These are phyloP conservation scores for Azemiops feae DNA, from an alignment of 2,113 vertebrate genomes.

Conservation along the genomic window DNA sequence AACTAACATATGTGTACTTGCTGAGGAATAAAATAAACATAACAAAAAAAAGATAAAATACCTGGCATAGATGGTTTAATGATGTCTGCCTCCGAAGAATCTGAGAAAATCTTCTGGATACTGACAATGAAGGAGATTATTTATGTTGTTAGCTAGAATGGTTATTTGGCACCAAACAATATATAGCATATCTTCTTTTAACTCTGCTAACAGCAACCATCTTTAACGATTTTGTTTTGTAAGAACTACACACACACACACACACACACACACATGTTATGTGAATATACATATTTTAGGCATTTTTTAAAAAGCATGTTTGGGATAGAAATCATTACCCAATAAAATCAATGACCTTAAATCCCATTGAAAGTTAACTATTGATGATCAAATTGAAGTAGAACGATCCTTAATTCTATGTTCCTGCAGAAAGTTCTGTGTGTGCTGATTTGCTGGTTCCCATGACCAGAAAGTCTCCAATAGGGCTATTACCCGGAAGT, in stretches of 20 bases:
- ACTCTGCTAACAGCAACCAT: not conserved
- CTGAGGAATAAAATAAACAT: slow-evolving; percentile 11
- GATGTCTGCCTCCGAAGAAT: slow-evolving; percentile 96
- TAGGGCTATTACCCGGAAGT: not conserved
- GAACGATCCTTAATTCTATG: not conserved
- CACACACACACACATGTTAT: not conserved
- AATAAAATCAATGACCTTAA: not conserved
- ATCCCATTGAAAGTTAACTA: not conserved
- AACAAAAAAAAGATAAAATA: slow-evolving; percentile 57
- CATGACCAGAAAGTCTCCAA: not conserved
- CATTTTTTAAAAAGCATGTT: not conserved
- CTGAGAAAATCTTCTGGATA: slow-evolving; percentile 98
- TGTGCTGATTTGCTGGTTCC: not conserved
- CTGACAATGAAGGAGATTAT: slow-evolving; percentile 71
- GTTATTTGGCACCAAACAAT: slow-evolving; percentile 11
- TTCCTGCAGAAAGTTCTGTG: not conserved
- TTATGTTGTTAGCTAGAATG: slow-evolving; percentile 11
- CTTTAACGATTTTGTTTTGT: slow-evolving; percentile 34
- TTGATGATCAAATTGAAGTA: not conserved
- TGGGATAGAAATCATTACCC: not conserved
- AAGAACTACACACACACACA: not conserved
- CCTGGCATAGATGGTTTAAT: slow-evolving; percentile 98
- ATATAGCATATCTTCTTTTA: not conserved
- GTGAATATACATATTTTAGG: not conserved
- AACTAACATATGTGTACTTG: not conserved